phyloP scores from a whole-genome alignment of 2,888 invertebrate species.

The Bursaphelenchus okinawaensis region DNA sequence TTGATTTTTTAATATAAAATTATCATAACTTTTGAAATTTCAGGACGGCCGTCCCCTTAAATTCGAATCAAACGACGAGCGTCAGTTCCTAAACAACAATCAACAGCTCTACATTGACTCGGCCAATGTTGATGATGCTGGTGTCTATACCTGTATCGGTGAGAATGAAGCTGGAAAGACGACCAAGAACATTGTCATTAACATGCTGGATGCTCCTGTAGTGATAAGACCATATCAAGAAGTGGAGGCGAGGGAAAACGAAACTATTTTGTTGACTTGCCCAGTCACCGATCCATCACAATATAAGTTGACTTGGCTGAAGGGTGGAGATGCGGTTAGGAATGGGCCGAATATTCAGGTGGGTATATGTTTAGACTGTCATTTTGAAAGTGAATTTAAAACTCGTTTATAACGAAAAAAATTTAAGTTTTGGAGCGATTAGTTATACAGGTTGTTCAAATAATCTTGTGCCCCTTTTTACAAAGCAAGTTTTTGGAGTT shows the following conservation, averaged over 20 bases:
- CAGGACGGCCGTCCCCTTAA: slow-evolving; percentile 33
- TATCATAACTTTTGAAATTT: too few relatives aligned
- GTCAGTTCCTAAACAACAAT: slow-evolving; percentile 36
- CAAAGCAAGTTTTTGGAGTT: too few relatives aligned
- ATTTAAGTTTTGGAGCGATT: too few relatives aligned
- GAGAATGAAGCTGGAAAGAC: slow-evolving; percentile 64
- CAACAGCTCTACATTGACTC: slow-evolving; percentile 44
- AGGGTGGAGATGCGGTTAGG: slow-evolving; percentile 39
- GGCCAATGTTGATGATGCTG: slow-evolving; percentile 58
- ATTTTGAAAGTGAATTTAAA: too few relatives aligned
- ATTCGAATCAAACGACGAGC: slow-evolving; percentile 7
- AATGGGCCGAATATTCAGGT: slow-evolving; percentile 26
- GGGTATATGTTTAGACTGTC: too few relatives aligned
- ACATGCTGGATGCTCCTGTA: slow-evolving; percentile 61
- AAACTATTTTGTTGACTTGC: slow-evolving; percentile 64
- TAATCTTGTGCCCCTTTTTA: too few relatives aligned
- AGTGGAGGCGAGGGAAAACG: slow-evolving; percentile 61
- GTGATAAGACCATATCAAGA: slow-evolving; percentile 23
- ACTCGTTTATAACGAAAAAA: too few relatives aligned
- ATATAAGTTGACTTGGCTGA: slow-evolving; percentile 37
- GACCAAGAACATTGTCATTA: slow-evolving; percentile 63
- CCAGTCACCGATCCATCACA: slow-evolving; percentile 33
- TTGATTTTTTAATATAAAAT: too few relatives aligned
- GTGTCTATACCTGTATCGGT: slow-evolving; percentile 65
- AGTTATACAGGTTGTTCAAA: too few relatives aligned